Percentiles rank a stretch among this genome's conserved stretches.
Conservation (phyloP, 2,113 vertebrate genomes). For the Lipophrys pholis region DNA sequence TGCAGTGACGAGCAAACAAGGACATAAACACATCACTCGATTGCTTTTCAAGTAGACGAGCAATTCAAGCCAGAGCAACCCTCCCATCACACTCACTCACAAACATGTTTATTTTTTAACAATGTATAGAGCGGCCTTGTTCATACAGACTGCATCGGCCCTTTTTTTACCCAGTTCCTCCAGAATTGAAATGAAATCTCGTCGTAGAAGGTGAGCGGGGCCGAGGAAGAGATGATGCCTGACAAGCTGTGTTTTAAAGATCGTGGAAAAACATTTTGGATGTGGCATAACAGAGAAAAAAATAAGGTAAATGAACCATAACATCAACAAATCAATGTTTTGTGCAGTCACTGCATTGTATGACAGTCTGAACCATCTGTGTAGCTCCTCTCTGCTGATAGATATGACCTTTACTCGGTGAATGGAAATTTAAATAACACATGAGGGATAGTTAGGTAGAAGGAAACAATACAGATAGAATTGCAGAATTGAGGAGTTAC, state of each 20-base stretch:
- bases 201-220: neutral
- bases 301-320: too few relatives aligned
- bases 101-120: neutral
- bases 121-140: neutral
- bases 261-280: too few relatives aligned
- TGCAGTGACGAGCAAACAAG: neutral
- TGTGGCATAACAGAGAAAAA: too few relatives aligned
- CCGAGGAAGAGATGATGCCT: neutral
- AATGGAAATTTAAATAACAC: conserved; percentile 2
- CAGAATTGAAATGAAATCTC: neutral
- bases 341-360: too few relatives aligned
- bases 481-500: too few relatives aligned
- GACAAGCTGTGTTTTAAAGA: neutral
- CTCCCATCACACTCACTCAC: neutral
- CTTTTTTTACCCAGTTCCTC: neutral
- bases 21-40: neutral
- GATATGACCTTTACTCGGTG: too few relatives aligned
- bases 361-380: too few relatives aligned
- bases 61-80: neutral
- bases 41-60: conserved; percentile 12
- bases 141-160: neutral
- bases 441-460: neutral
- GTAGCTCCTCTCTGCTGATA: too few relatives aligned
- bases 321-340: conserved; percentile 10
- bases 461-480: neutral